Percentiles rank a stretch among this genome's conserved stretches.
phyloP scores from a whole-genome alignment of 2,113 vertebrate genomes.

The Sapajus apella region DNA sequence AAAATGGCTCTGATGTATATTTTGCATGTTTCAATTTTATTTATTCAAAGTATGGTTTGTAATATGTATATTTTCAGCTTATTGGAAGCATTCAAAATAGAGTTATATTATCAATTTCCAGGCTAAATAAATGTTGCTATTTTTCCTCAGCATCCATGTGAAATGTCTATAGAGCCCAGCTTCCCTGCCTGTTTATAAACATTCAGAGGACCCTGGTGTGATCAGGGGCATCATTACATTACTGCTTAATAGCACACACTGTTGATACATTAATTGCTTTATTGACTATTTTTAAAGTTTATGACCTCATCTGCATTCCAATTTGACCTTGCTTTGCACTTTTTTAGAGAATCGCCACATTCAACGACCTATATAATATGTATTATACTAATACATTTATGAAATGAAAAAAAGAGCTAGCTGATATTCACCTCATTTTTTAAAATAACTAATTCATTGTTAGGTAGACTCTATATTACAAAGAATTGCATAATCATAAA shows the following conservation, averaged over 20 bases:
- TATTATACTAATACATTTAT: conserved; percentile 74
- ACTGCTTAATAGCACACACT: conserved; percentile 62
- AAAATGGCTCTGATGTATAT: neutral
- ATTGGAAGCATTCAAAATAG: neutral
- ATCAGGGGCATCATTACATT: conserved; percentile 62
- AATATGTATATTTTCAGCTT: neutral
- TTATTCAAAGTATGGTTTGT: neutral
- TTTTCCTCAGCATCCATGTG: neutral
- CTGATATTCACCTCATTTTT: conserved; percentile 66
- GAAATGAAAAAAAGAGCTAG: conserved; percentile 68
- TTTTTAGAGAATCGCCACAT: conserved; percentile 66
- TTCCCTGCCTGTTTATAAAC: conserved; percentile 53
- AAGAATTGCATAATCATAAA: conserved; percentile 48
- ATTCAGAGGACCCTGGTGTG: conserved; percentile 60
- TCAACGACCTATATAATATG: conserved; percentile 76
- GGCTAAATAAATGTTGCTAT: neutral
- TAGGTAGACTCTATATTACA: conserved; percentile 52
- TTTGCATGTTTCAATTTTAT: neutral
- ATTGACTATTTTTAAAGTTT: conserved; percentile 81
- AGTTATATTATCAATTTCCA: neutral
- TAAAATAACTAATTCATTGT: conserved; percentile 70
- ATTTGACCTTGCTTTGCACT: conserved; percentile 78
- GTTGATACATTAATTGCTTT: conserved; percentile 81
- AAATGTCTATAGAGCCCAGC: conserved; percentile 15
- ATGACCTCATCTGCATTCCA: conserved; percentile 74